phyloP scores from a whole-genome alignment of 2,797 vertebrate species.

The Chlorospingus semifuscus region DNA sequence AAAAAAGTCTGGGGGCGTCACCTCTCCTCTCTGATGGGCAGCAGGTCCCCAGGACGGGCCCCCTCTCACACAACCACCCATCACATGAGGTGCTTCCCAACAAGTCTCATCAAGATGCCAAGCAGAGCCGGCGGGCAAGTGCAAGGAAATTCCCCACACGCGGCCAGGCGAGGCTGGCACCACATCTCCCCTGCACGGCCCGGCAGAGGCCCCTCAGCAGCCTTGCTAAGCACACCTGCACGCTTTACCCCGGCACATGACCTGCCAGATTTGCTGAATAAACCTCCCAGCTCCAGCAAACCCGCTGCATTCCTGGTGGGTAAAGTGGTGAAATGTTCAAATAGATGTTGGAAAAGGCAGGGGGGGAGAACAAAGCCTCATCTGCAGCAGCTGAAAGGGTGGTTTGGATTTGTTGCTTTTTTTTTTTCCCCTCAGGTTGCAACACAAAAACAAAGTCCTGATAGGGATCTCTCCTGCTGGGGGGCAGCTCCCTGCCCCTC shows the following conservation, averaged over 20 bases:
- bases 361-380: background rate
- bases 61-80: background rate
- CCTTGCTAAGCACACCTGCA: background rate
- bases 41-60: background rate
- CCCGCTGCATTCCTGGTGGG: background rate
- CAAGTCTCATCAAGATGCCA: slow-evolving; percentile 30
- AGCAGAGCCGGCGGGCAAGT: background rate
- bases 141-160: background rate
- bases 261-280: slow-evolving; percentile 13
- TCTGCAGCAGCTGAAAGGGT: background rate
- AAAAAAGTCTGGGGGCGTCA: background rate
- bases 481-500: background rate
- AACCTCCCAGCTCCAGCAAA: background rate
- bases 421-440: slow-evolving; percentile 1
- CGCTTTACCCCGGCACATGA: background rate
- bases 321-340: slow-evolving; percentile 40
- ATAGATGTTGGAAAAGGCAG: background rate
- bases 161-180: slow-evolving; percentile 9
- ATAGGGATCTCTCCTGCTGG: background rate
- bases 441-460: slow-evolving; percentile 29
- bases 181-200: background rate
- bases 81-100: background rate
- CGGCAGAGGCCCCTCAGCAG: background rate
- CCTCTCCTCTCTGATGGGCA: background rate
- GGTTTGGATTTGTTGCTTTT: background rate